Base-by-base conservation (phyloP, 37 sponge, comb jelly and placozoan genomes). In the Axinella damicornis region DNA sequence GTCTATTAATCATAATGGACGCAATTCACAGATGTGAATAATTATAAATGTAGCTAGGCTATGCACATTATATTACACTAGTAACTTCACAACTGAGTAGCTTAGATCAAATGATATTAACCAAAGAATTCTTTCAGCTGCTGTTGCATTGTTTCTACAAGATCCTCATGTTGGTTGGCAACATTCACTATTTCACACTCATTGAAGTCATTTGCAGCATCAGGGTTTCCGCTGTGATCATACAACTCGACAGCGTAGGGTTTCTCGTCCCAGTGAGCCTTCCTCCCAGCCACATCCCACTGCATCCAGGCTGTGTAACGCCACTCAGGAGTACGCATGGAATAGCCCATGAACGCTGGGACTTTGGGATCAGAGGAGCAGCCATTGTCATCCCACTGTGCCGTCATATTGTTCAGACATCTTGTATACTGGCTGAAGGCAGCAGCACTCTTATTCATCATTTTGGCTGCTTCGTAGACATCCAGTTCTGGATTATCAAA, bases 191-290 rank as follows among this genome's bases (percentile, higher is more conserved):
- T 12, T 33, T 67, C 69, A 30, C 5, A 32, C 31, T 67, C 12
- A 30, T 73, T 54, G 30, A 30, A 73, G 74, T 73, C 74, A 73
- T 73, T 73, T 54, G 37, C 74, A 5, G 19, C 20, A 5, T 6
- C 74, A 46, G 53, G 27, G 2, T 5, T 12, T 11, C 74, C 74
- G 39, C 56, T 54, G 56, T 73, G 74, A 39, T 73, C 74, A 30
- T 73, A 73, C 53, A 73, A 28, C 16, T 73, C 74, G 12, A 73
- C 53, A 21, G 74, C 74, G 39, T 73, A 73, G 2, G 74, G 74
- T 46, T 73, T 18, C 4, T 54, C 14, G 53, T 73, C 30, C 74
- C 74, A 73, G 2, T 16, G n/a, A 22, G 74, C 74, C 30, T 39
- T 73, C 16, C n/a, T 54, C 21, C 5, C 16, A 22, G 25, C 9